phyloP scores from a whole-genome alignment of 2,113 vertebrate genomes.

The Pontoporia blainvillei region DNA sequence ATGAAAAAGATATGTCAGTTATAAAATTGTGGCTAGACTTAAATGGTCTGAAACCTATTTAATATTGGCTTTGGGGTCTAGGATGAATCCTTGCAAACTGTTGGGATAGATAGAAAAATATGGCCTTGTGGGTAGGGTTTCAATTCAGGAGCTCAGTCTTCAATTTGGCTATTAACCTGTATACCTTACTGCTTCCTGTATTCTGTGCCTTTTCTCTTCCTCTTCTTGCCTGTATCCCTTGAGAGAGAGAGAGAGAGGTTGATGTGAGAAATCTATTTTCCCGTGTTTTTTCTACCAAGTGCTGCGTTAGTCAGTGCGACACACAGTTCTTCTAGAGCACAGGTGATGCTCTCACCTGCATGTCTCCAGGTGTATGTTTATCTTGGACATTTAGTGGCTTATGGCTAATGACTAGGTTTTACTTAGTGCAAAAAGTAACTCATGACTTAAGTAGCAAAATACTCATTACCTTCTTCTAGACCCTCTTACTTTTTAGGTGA shows the following conservation, averaged over 20 bases:
- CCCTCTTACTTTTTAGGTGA: not conserved
- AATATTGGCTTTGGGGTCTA: not conserved
- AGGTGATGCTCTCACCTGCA: not conserved
- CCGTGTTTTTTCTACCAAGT: not conserved
- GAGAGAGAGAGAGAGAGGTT: not conserved
- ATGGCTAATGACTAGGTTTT: not conserved
- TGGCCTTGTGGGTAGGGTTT: not conserved
- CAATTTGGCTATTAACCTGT: not conserved
- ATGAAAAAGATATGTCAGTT: not conserved
- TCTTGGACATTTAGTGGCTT: not conserved
- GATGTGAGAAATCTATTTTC: not conserved
- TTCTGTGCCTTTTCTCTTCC: not conserved
- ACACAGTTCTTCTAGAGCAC: not conserved
- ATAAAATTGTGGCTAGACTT: not conserved
- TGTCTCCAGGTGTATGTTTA: too few relatives aligned
- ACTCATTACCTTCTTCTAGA: not conserved
- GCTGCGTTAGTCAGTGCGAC: not conserved
- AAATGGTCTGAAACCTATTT: not conserved
- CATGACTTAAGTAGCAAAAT: not conserved
- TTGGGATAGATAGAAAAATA: not conserved
- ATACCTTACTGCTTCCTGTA: not conserved
- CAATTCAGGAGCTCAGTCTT: not conserved
- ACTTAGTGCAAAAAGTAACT: not conserved
- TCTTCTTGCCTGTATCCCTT: not conserved
- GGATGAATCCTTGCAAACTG: not conserved